Evolutionary conservation across 2,797 vertebrate species (phyloP).

Genomic region (Pangasius mekongensis): DNA sequence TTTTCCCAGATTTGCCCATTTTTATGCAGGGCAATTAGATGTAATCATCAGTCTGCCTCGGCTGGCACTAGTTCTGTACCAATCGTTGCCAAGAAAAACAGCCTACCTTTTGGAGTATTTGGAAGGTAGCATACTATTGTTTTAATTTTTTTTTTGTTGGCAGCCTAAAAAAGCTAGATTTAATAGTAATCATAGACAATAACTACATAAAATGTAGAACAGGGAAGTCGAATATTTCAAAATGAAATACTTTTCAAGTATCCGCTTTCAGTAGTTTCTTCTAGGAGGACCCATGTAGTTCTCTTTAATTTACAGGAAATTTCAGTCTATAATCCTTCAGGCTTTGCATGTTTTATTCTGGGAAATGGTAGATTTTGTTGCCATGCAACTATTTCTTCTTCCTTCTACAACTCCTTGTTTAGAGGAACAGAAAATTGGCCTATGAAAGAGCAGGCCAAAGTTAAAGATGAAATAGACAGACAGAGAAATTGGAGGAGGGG

Average conservation of each 20-base stretch:
- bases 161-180: neutral
- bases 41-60: neutral
- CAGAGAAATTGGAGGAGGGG: neutral
- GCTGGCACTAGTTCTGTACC: neutral
- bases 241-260: neutral
- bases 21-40: neutral
- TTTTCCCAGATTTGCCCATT: neutral
- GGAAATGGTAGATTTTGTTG: conserved; percentile 27
- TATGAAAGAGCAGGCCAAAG: conserved; percentile 33
- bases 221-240: neutral
- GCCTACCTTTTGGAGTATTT: neutral
- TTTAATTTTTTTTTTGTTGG: neutral
- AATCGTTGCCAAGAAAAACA: neutral
- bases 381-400: conserved; percentile 27
- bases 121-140: neutral
- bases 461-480: conserved; percentile 21
- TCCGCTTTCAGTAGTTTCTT: neutral
- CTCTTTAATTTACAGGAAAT: neutral
- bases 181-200: neutral
- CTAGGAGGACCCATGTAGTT: neutral
- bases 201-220: neutral
- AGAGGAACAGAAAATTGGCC: conserved; percentile 15
- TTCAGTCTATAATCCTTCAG: neutral
- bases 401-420: conserved; percentile 23
- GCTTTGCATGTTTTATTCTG: neutral